Evolutionary conservation across 1,140 invertebrate species (phyloP), one percentile per base, ranked within the genome.

Genomic region (Rhagoletis zephyria): DNA sequence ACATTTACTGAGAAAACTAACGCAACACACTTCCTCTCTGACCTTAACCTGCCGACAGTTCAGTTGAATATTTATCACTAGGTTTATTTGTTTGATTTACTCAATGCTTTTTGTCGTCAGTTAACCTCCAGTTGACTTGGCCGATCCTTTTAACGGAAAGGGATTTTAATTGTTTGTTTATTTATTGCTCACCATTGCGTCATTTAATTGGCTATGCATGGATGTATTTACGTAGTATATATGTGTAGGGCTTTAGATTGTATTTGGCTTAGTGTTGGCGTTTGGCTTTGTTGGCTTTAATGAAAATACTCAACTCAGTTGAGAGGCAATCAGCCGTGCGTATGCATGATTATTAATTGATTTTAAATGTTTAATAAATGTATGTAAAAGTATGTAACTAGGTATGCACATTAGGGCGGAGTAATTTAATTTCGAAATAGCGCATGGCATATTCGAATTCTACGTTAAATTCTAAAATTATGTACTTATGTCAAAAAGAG

Each of bases 281-380:
- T 56, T 56, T 56, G 10, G 5, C 5, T 56, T 5, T 5, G 12
- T 74, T 45, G 45, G 14, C 4, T 42, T 14, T 74, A 12, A 45
- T 45, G 7, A 4, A 70, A 48, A 42, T 67, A 67, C 12, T 67
- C 40, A 67, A 67, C 64, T 40, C 40, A 14, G 64, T 67, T 67
- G 64, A 40, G 19, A 7, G 64, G 10, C 12, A 67, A 30, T 2
- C 64, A 12, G n/a, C 40, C 64, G 4, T 67, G 64, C 10, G 12
- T 42, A n/a, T 67, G 30, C 30, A 30, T 67, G 64, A 67, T 67
- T 67, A 42, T 67, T 67, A 67, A 67, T 67, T 67, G 64, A 30
- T 56, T 56, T 56, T 56, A 56, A 56, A 56, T 56, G 51, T 10
- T 56, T 56, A 7, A 5, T 30, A 30, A 30, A 30, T 30, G 30